Evolutionary conservation across 2,888 invertebrate genomes (phyloP).

Genomic region (Melanophora roralis): DNA sequence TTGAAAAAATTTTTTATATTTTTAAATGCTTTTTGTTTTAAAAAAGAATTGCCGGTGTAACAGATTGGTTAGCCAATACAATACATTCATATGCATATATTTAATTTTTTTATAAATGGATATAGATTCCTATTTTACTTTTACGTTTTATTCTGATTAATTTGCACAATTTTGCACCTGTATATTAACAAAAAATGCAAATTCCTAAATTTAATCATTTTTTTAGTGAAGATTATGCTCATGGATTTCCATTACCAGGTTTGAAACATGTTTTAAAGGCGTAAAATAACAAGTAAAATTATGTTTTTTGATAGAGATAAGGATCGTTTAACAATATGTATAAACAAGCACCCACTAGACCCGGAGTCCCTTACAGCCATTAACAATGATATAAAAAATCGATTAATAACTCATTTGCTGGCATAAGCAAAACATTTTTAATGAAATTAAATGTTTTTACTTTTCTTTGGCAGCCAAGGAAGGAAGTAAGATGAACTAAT

Average conservation of each 20-base stretch:
- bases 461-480: background rate
- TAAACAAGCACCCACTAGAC: slow-evolving; percentile 39
- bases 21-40: no score
- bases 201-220: background rate
- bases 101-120: background rate
- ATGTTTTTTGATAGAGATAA: slow-evolving; percentile 31
- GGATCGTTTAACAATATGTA: background rate
- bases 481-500: background rate
- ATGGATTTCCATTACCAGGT: background rate
- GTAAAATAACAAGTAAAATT: background rate
- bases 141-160: slow-evolving; percentile 12
- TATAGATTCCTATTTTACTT: background rate
- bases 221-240: background rate
- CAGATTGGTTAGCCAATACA: no score
- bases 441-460: background rate
- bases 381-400: slow-evolving; percentile 13
- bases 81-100: no score
- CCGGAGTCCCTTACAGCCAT: background rate
- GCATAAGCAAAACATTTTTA: slow-evolving; percentile 38
- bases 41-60: no score
- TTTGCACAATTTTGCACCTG: slow-evolving; percentile 40
- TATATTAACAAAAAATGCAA: background rate
- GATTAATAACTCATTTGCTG: slow-evolving; percentile 50
- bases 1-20: no score
- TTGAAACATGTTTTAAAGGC: background rate